phyloP scores from a whole-genome alignment of 2,888 invertebrate genomes.

The Parascotia fuliginaria region DNA sequence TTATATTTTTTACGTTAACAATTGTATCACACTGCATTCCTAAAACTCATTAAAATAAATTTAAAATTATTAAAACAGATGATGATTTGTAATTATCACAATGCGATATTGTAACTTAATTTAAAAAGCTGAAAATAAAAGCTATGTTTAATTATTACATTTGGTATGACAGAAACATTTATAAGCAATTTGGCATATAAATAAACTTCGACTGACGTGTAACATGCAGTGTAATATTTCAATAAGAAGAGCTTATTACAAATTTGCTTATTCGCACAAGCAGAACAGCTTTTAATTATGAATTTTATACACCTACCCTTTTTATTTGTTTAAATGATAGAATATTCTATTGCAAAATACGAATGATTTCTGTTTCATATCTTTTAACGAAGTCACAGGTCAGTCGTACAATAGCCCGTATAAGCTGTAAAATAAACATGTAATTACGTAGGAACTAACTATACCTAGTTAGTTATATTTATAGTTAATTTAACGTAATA shows the following conservation, averaged over 20 bases:
- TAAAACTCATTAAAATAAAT: slow-evolving; percentile 41
- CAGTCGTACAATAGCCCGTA: neutral
- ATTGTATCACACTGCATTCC: slow-evolving; percentile 61
- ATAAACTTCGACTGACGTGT: neutral
- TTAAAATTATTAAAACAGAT: slow-evolving; percentile 4
- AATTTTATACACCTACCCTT: too few relatives aligned
- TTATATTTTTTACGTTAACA: slow-evolving; percentile 35
- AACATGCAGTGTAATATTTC: neutral
- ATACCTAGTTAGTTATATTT: too few relatives aligned
- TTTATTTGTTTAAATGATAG: too few relatives aligned
- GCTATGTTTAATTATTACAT: neutral
- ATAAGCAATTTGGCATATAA: neutral
- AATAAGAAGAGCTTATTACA: too few relatives aligned
- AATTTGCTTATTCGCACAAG: too few relatives aligned
- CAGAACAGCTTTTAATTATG: too few relatives aligned
- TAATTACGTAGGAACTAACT: slow-evolving; percentile 18
- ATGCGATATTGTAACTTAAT: too few relatives aligned
- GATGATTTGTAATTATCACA: too few relatives aligned
- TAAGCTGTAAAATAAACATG: slow-evolving; percentile 6
- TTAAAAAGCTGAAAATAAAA: too few relatives aligned
- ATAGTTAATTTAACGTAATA: slow-evolving; percentile 16
- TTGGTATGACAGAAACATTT: neutral
- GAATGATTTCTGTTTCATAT: neutral
- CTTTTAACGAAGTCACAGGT: neutral
- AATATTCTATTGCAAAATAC: too few relatives aligned